phyloP scores from a whole-genome alignment of 2,797 vertebrate genomes.

The Sebastes itinus region DNA sequence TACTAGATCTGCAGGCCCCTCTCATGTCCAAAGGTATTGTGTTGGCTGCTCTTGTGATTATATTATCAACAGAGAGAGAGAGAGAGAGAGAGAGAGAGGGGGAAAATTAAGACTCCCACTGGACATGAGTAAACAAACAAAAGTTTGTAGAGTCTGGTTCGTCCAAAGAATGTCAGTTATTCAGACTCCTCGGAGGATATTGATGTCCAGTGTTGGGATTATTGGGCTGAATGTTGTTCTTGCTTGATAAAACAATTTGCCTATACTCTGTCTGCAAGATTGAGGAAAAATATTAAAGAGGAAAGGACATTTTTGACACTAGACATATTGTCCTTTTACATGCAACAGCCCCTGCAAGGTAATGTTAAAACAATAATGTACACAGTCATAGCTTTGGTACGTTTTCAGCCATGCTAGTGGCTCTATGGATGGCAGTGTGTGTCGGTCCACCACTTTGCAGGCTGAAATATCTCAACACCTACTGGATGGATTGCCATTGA shows the following conservation, averaged over 20 bases:
- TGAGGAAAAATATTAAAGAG: neutral
- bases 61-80: conserved; percentile 62
- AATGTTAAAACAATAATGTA: neutral
- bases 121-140: conserved; percentile 59
- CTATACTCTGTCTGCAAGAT: neutral
- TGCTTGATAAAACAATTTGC: conserved; percentile 35
- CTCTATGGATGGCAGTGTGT: neutral
- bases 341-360: neutral
- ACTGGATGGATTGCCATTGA: neutral
- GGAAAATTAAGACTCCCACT: conserved; percentile 65
- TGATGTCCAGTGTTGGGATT: conserved; percentile 54
- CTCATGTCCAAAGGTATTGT: conserved; percentile 70
- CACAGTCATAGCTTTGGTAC: neutral
- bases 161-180: conserved; percentile 68
- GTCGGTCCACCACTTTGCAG: neutral
- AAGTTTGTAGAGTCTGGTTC: conserved; percentile 60
- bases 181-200: conserved; percentile 66
- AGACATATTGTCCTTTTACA: neutral
- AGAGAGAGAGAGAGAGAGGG: neutral
- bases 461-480: neutral
- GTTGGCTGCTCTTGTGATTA: conserved; percentile 65
- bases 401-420: neutral
- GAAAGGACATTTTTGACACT: neutral
- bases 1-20: conserved; percentile 58
- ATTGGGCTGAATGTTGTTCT: conserved; percentile 39